A percentile compares a stretch with the other conserved stretches of the same genome.
phyloP scores from a whole-genome alignment of 2,797 vertebrate species.

The Macropus fuliginosus region DNA sequence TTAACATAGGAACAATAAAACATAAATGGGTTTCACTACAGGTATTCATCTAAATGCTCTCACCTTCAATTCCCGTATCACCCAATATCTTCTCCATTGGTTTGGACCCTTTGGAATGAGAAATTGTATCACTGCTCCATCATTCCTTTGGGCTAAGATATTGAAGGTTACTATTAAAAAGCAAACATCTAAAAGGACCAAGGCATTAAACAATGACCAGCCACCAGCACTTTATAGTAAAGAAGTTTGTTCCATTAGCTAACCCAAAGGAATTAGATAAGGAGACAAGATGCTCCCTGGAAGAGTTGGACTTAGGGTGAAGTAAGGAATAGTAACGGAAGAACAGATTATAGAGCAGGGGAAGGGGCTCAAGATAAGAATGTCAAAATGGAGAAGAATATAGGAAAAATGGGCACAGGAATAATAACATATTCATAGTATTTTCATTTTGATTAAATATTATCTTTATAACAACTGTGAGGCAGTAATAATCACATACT shows the following conservation, averaged over 20 bases:
- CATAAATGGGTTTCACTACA: not conserved
- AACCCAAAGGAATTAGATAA: not conserved
- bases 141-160: too few species aligned
- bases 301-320: not conserved
- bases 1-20: not conserved
- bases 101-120: not conserved
- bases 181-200: too few species aligned
- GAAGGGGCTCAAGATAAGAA: not conserved
- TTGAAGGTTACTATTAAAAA: too few species aligned
- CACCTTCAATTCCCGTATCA: too few species aligned
- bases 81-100: not conserved
- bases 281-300: not conserved
- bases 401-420: not conserved
- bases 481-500: not conserved
- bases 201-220: too few species aligned
- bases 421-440: not conserved
- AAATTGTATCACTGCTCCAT: too few species aligned
- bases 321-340: not conserved
- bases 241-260: not conserved
- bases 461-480: not conserved
- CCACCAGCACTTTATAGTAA: too few species aligned
- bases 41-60: too few species aligned
- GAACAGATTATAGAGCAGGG: not conserved
- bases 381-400: not conserved
- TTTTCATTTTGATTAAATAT: not conserved